Base-by-base conservation (phyloP, 2,888 invertebrate species). In the Anticlea derivata region DNA sequence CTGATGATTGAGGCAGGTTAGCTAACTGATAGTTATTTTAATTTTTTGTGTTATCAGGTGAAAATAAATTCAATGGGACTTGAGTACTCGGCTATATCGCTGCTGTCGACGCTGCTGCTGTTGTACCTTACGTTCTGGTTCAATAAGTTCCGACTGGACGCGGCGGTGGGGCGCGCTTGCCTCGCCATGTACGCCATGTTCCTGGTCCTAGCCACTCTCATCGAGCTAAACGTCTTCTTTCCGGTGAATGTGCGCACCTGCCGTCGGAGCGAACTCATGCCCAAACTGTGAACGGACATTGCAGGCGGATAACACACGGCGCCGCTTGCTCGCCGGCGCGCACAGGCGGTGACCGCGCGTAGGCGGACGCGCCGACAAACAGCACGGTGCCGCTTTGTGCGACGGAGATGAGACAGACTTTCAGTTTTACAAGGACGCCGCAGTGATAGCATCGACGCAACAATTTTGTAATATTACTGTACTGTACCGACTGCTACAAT, bases 191-290 rank as follows among this genome's bases (percentile, higher is more conserved):
- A 98, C 86, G 94, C 95, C 54, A 93, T 96, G 66, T 97, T 98
- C 80, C 93, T 97, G 58, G 93, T 96, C 44, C 92, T 98, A 63
- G 97, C 97, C 45, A 96, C 96, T 60, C 92, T 98, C 67, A 97
- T 97, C 73, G 98, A 98, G 91, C 93, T 97, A 72, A 98, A 98
- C 85, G 96, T 97, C 60, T 97, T 98, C 94, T 97, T 97, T 92
- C 94, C 94, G 69, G 96, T 97, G 68, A 97, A 97, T 88, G 92
- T 96, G 66, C 97, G 96, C 65, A 96, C 96, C 55, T 97, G 97
- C 87, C 93, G 92, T 78, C 92, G 94, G 76, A 78, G 69, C 65
- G 87, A 88, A 75, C 77, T 86, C 53, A 83, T 80, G 58, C 76
- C 78, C 66, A 84, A 69, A 55, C 50, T 30, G 71, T 75, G 74